These are phyloP conservation scores for Moxostoma hubbsi DNA, from an alignment of 2,797 vertebrate species.

Conservation along the genomic window DNA sequence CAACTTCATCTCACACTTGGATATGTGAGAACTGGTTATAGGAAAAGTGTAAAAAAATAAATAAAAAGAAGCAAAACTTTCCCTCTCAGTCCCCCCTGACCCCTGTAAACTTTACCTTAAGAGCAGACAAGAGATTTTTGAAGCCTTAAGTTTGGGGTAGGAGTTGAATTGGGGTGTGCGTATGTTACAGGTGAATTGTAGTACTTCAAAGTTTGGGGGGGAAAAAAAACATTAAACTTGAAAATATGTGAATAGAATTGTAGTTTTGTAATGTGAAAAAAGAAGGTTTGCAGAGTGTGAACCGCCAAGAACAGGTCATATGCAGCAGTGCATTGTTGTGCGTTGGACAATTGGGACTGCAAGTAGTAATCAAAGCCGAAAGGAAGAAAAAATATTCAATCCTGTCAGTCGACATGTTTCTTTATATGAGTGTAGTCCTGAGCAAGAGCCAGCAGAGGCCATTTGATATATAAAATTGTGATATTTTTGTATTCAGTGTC, in stretches of 20 bases:
- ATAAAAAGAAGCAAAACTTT: slow-evolving; percentile 64
- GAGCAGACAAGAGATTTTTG: slow-evolving; percentile 75
- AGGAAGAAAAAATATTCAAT: slow-evolving; percentile 64
- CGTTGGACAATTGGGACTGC: slow-evolving; percentile 83
- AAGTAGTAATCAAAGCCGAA: slow-evolving; percentile 72
- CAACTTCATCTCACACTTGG: slow-evolving; percentile 85
- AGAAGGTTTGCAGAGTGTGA: slow-evolving; percentile 68
- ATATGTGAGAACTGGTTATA: slow-evolving; percentile 68
- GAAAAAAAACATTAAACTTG: slow-evolving; percentile 82
- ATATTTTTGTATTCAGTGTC: slow-evolving; percentile 96
- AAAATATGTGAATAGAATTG: slow-evolving; percentile 86
- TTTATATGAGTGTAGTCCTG: slow-evolving; percentile 77
- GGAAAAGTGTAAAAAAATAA: slow-evolving; percentile 64
- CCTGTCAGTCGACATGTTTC: slow-evolving; percentile 70
- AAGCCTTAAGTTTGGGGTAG: slow-evolving; percentile 84
- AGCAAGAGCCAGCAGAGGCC: slow-evolving; percentile 82
- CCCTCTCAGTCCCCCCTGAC: slow-evolving; percentile 67
- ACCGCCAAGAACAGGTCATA: slow-evolving; percentile 74
- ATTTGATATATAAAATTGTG: slow-evolving; percentile 91
- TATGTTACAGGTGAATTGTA: slow-evolving; percentile 71
- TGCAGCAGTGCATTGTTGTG: slow-evolving; percentile 77
- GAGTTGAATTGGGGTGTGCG: slow-evolving; percentile 59
- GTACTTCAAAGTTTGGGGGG: slow-evolving; percentile 77
- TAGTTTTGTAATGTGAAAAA: slow-evolving; percentile 87
- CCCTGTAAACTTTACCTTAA: slow-evolving; percentile 62